These are phyloP conservation scores for Ariopsis seemanni DNA, from an alignment of 2,113 vertebrate genomes.

Conservation along the genomic window DNA sequence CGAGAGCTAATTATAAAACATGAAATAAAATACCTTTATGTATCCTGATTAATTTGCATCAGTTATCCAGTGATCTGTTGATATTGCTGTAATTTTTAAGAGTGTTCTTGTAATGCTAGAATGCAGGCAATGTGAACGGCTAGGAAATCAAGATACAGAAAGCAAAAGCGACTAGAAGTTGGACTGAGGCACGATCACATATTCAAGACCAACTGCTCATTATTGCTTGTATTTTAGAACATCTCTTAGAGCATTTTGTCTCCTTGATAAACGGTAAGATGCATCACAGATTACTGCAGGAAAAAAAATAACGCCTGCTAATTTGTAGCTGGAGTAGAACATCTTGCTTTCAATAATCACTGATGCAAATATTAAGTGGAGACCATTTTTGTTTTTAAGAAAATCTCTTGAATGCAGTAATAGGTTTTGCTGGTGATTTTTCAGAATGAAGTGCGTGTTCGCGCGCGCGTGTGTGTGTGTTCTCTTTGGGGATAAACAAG, in stretches of 20 bases:
- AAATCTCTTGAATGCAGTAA: slow-evolving; percentile 54
- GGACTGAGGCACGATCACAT: slow-evolving; percentile 49
- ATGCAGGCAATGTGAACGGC: slow-evolving; percentile 14
- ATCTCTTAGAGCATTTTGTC: slow-evolving; percentile 48
- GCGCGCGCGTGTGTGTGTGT: not conserved
- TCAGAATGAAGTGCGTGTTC: slow-evolving; percentile 65
- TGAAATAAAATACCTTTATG: not conserved
- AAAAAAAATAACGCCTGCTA: slow-evolving; percentile 46
- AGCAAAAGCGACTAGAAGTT: slow-evolving; percentile 18
- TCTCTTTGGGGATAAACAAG: slow-evolving; percentile 71
- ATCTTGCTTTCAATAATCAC: slow-evolving; percentile 24
- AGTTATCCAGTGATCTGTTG: not conserved
- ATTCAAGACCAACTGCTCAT: slow-evolving; percentile 59
- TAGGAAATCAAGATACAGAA: slow-evolving; percentile 21
- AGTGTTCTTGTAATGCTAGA: slow-evolving; percentile 19
- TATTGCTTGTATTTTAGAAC: slow-evolving; percentile 71
- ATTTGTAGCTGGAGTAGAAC: slow-evolving; percentile 29
- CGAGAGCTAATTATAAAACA: not conserved
- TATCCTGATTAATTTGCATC: not conserved
- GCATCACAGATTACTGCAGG: slow-evolving; percentile 49
- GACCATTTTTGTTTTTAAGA: slow-evolving; percentile 39
- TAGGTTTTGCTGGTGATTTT: slow-evolving; percentile 74
- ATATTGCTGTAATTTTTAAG: not conserved
- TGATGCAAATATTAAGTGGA: slow-evolving; percentile 50
- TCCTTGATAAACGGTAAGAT: slow-evolving; percentile 47